These are phyloP conservation scores for Sapajus apella DNA, from an alignment of 2,113 vertebrate species.

Conservation along the genomic window DNA sequence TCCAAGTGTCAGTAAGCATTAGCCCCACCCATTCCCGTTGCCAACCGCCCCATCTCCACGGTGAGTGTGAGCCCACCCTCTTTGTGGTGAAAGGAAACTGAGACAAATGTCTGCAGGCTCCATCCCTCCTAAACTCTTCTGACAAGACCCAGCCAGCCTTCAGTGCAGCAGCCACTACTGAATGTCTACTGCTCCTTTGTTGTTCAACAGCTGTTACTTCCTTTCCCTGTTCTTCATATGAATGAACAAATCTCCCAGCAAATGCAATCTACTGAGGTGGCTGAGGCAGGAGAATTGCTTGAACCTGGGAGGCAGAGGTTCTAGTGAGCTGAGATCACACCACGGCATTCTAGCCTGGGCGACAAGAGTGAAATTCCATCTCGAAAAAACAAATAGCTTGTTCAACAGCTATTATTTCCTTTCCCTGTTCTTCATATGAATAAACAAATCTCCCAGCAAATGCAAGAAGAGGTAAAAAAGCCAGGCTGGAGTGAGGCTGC, in stretches of 20 bases:
- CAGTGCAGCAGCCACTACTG: not conserved
- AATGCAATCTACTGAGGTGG: not conserved
- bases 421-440: not conserved
- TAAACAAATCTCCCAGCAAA: not conserved
- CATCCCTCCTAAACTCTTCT: too few species aligned
- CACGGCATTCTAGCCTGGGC: too few species aligned
- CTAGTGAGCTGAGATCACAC: too few species aligned
- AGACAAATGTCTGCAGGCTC: too few species aligned
- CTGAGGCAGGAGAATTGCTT: too few species aligned
- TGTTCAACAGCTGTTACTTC: not conserved
- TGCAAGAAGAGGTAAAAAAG: not conserved
- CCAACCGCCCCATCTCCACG: not conserved
- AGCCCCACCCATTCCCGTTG: rapidly evolving
- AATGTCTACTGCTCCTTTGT: too few species aligned
- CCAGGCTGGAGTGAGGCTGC: not conserved
- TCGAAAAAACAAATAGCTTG: too few species aligned
- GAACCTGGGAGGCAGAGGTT: too few species aligned
- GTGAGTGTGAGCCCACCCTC: not conserved
- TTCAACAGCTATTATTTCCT: not conserved
- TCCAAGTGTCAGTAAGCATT: not conserved
- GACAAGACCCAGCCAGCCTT: not conserved
- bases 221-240: not conserved
- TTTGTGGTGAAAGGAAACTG: not conserved
- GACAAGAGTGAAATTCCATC: too few species aligned
- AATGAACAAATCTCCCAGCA: not conserved